Evolutionary conservation across 2,113 vertebrate genomes (phyloP).

Genomic region (Mormyrus iriodes): DNA sequence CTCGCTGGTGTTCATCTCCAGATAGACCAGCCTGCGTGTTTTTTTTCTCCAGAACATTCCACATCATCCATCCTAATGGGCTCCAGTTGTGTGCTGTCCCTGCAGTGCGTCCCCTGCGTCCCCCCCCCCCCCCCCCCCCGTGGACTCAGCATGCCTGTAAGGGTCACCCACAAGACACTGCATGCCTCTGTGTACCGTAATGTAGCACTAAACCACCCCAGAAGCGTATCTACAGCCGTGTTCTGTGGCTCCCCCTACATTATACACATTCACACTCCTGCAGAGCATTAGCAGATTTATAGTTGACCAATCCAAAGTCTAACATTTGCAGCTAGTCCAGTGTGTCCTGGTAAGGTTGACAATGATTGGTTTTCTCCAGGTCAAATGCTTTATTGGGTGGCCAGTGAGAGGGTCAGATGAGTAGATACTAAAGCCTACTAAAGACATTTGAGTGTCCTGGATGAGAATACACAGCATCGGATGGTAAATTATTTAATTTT

Average conservation of each 20-base stretch:
- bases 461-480: not conserved
- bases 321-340: not conserved
- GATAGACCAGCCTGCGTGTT: not conserved
- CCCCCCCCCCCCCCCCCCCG: not conserved
- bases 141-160: not conserved
- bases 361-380: not conserved
- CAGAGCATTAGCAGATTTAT: not conserved
- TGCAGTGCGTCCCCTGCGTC: not conserved
- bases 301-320: not conserved
- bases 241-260: not conserved
- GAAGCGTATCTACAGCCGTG: not conserved
- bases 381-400: not conserved
- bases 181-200: slow-evolving; percentile 9
- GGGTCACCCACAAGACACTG: not conserved
- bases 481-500: not conserved
- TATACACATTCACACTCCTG: not conserved
- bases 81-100: not conserved
- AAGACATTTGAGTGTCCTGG: not conserved
- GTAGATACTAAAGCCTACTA: not conserved
- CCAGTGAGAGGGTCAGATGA: not conserved
- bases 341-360: not conserved
- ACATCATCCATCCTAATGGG: not conserved
- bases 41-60: not conserved
- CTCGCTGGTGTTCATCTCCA: not conserved
- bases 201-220: not conserved